phyloP scores from a whole-genome alignment of 2,113 vertebrate genomes.

The Ia io region DNA sequence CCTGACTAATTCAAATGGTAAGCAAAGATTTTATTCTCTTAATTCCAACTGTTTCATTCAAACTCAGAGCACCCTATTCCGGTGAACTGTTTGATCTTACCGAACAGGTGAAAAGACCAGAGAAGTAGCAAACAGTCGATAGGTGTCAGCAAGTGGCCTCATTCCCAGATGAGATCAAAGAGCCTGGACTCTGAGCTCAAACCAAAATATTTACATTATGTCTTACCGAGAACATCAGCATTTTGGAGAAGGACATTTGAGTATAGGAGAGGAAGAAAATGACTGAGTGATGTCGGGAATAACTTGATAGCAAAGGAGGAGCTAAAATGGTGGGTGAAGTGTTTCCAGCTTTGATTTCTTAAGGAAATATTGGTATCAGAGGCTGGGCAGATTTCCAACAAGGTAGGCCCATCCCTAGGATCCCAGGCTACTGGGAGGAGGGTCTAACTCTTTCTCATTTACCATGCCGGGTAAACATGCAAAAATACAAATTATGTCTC shows the following conservation, averaged over 20 bases:
- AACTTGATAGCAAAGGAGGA: not conserved
- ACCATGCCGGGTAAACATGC: not conserved
- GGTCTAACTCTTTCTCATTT: not conserved
- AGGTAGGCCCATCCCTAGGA: not conserved
- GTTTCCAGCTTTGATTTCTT: constrained; percentile 33
- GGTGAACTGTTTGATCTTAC: not conserved
- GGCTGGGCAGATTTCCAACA: not conserved
- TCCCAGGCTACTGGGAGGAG: not conserved
- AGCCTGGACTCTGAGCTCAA: not conserved
- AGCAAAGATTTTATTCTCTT: not conserved
- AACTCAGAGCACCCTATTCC: not conserved
- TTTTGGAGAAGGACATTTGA: not conserved
- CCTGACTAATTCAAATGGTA: not conserved
- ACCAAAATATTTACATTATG: not conserved
- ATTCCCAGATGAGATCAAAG: not conserved
- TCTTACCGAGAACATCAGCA: not conserved
- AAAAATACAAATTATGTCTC: not conserved
- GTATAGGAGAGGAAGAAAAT: not conserved
- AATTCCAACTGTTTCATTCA: not conserved
- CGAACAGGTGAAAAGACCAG: not conserved
- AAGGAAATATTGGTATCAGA: not conserved
- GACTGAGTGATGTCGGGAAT: not conserved
- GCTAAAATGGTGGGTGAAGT: not conserved
- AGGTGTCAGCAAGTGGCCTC: not conserved
- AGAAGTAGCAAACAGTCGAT: not conserved